Evolutionary conservation across 2,888 invertebrate species (phyloP), one percentile per base, ranked within the genome.

Genomic region (Lasioglossum zephyrum): DNA sequence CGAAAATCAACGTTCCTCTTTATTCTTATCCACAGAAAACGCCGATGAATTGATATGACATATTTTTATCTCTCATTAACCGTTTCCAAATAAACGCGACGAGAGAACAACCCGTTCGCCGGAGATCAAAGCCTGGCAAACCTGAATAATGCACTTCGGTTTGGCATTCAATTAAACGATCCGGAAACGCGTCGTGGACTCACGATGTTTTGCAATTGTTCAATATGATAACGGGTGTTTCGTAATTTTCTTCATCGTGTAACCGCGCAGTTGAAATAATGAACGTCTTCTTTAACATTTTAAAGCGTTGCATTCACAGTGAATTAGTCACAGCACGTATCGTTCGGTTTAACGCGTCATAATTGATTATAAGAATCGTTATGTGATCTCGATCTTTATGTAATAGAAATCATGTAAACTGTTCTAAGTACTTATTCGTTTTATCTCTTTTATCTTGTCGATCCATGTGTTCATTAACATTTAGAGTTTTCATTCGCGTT

Each of bases 401-500:
- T 53, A 53, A 53, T 22, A 22, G 8, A 22, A 53, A 22, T 53
- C 8, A 53, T 53, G 49, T 53, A 53, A 53, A 22, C 22, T 53
- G 49, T 53, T 53, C 49, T 47, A 47, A 16, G 16, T 8, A 53
- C 49, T 22, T 53, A 8, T 53, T 53, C 18, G 1, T 36, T 63
- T 63, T 26, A 60, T 60, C 47, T 47, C 16, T 47, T 47, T 26
- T 60, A 11, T 4, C 3, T 47, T 47, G 16, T 16, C 47, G 16
- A 47, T 47, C 4, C 4, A 47, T 4, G 16, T 47, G 47, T 5
- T 47, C 16, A 60, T n/a, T 26, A 26, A 60, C 26, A n/a, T 26
- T 26, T 26, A 1, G 13, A 60, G 26, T 60, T 60, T 69, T 39
- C 47, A 80, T 81, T 77, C 44, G 69, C 57, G 41, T 73, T 77